Base-by-base conservation (phyloP, 2,113 vertebrate species). In the Orycteropus afer region DNA sequence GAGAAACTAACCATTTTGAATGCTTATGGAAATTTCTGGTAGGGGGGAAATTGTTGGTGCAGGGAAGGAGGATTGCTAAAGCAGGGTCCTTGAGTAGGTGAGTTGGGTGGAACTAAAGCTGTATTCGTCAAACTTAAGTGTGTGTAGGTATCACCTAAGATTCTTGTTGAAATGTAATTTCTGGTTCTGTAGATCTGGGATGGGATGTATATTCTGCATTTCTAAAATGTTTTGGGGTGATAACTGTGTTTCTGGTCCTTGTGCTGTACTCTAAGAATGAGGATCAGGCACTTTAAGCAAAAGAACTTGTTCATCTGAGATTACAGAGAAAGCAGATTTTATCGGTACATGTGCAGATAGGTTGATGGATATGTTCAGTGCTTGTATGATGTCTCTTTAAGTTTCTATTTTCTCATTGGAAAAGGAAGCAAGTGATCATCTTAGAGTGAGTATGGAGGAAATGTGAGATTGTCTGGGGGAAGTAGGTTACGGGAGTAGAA, bases 101-200 rank as follows among this genome's bases (percentile, higher is more conserved):
- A 67, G 65, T 74, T 71, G 49, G 9, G 59, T 82, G 37, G 63
- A 85, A 63, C 37, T 57, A 73, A 15, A 91, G 29, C 29, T 69
- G 18, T 87, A 25, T 55, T 93, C 34, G 22, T 84, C 86, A 77
- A 34, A 65, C 37, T 74, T 93, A 7, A 20, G 67, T 82, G 32
- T 53, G 51, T 86, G 1, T 63, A 29, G 8, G 2, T 71, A 23
- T 45, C 14, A 59, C 42, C 3, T 81, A 32, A 55, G 47, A 8
- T 89, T 94, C 18, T 55, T 85, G n/a, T 79, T 94, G 83, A 89
- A 96, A 71, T 94, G 83, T 86, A 96, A 71, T 89, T 65, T 81
- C 17, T 40, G 2, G 20, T 92, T 96, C 27, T 65, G 4, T 83
- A 71, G 55, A 3, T 69, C 4, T 74, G 78, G 25, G 3, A 6